Percentiles rank a stretch among this genome's conserved stretches.
phyloP scores from a whole-genome alignment of 2,888 invertebrate species.

The Tanytarsus gracilentus region DNA sequence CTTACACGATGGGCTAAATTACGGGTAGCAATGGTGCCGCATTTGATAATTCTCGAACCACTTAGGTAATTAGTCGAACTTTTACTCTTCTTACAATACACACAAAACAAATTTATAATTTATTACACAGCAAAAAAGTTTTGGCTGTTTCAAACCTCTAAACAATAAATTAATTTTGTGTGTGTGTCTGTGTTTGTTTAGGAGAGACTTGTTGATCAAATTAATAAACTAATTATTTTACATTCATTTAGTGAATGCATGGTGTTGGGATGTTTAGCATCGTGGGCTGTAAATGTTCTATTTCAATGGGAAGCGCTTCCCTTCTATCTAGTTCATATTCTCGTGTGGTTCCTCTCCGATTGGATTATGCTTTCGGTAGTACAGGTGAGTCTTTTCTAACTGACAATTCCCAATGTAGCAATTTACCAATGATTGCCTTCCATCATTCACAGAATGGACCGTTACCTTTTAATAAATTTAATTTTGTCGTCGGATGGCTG shows the following conservation, averaged over 20 bases:
- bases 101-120: too few species aligned
- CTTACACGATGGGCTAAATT: constrained; percentile 89
- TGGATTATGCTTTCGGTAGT: constrained; percentile 84
- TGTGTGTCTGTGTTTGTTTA: background rate
- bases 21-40: constrained; percentile 90
- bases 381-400: constrained; percentile 48
- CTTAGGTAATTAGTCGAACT: constrained; percentile 44
- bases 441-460: constrained; percentile 65
- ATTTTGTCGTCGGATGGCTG: constrained; percentile 90
- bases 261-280: constrained; percentile 81
- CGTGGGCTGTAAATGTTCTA: constrained; percentile 74
- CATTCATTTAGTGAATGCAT: constrained; percentile 65
- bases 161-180: too few species aligned
- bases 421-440: background rate
- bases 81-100: background rate
- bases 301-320: constrained; percentile 83
- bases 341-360: constrained; percentile 93
- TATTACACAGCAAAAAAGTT: too few species aligned
- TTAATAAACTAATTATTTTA: background rate
- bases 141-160: too few species aligned
- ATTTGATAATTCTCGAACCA: constrained; percentile 84
- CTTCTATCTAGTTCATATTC: constrained; percentile 85
- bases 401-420: background rate
- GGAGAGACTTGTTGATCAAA: background rate
- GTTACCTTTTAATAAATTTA: constrained; percentile 87